Evolutionary conservation across 1,140 invertebrate genomes (phyloP).

Genomic region (Drosophila fuyamai): DNA sequence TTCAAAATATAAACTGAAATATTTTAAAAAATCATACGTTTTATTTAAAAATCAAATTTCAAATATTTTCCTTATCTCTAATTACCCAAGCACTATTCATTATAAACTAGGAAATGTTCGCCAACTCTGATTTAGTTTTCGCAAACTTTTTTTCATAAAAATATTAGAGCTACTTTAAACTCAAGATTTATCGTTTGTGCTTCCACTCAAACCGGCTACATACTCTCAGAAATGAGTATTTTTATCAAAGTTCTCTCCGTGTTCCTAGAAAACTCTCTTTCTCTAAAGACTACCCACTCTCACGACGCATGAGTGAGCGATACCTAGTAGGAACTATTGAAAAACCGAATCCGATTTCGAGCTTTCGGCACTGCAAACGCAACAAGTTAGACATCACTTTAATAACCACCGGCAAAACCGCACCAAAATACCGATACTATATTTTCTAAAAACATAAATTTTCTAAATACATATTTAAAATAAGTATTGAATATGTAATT

Average conservation of each 20-base stretch:
- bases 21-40: too few species aligned
- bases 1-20: too few species aligned
- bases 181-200: not conserved
- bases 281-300: slow-evolving; percentile 10
- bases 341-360: slow-evolving; percentile 23
- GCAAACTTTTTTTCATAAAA: not conserved
- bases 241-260: slow-evolving; percentile 4
- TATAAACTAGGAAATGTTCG: not conserved
- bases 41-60: too few species aligned
- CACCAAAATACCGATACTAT: too few species aligned
- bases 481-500: not conserved
- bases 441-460: too few species aligned
- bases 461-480: too few species aligned
- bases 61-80: too few species aligned
- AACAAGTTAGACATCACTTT: slow-evolving; percentile 57
- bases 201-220: slow-evolving; percentile 24
- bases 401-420: slow-evolving; percentile 27
- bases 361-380: slow-evolving; percentile 37
- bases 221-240: slow-evolving; percentile 1
- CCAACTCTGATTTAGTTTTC: not conserved
- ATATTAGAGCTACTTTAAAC: not conserved
- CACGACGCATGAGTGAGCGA: slow-evolving; percentile 42
- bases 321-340: not conserved
- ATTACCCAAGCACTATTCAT: too few species aligned
- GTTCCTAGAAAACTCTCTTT: not conserved